These are phyloP conservation scores for Leucoma salicis DNA, from an alignment of 2,888 invertebrate species.

Conservation along the genomic window DNA sequence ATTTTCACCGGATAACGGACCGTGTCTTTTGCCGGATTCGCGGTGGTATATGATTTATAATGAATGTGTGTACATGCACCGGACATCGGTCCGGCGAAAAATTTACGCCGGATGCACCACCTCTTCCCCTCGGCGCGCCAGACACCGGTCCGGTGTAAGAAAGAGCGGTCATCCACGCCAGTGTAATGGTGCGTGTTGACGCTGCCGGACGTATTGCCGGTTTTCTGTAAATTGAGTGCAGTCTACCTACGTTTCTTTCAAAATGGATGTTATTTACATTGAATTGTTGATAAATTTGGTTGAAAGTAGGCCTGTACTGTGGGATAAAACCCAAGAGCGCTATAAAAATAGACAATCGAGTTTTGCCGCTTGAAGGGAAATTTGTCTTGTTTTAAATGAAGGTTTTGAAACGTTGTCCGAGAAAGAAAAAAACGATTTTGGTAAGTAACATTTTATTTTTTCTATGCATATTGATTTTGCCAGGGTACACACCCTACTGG, in stretches of 20 bases:
- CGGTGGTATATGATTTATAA: constrained; percentile 24
- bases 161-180: constrained; percentile 26
- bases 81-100: constrained; percentile 33
- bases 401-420: no score
- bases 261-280: constrained; percentile 23
- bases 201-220: constrained; percentile 30
- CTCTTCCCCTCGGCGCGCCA: constrained; percentile 30
- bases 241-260: constrained; percentile 30
- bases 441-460: no score
- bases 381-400: no score
- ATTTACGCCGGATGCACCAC: constrained; percentile 34
- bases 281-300: constrained; percentile 35
- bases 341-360: no score
- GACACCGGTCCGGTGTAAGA: constrained; percentile 29
- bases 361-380: no score
- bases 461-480: no score
- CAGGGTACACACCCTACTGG: not conserved
- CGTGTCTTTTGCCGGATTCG: constrained; percentile 20
- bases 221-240: constrained; percentile 28
- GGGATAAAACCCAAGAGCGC: no score
- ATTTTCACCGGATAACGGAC: constrained; percentile 13
- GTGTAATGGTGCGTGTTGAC: constrained; percentile 28
- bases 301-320: no score
- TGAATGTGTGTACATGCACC: no score
- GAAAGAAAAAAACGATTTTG: no score